Base-by-base conservation (phyloP, 2,113 vertebrate genomes). In the Picathartes gymnocephalus region DNA sequence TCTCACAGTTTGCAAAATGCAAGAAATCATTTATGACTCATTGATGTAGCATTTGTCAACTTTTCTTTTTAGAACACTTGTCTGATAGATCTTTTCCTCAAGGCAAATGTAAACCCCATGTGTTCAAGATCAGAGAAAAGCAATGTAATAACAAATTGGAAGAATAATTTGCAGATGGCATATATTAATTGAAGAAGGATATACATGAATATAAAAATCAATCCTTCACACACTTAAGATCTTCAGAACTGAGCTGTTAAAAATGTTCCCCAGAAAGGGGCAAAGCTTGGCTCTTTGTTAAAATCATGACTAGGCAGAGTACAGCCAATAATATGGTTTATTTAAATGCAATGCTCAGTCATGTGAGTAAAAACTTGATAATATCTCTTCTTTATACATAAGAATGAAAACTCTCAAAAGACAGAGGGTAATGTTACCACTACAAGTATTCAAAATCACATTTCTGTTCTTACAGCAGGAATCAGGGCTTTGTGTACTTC, bases 181-280 rank as follows among this genome's bases (percentile, higher is more conserved):
- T 83, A 28, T 74, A 94, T 88, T 96, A 83, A 96, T 95, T 96
- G 86, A 81, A 86, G 35, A 40, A 71, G 48, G 53, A 84, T 77
- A 73, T 73, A n/a, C 15, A 39, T 58, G 13, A 21, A 40, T 93
- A 80, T 66, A 76, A 88, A 93, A 89, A 91, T 73, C 66, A 70
- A 54, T 88, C 51, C 56, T 91, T 92, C 76, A 73, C 21, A 82
- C 10, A 25, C 9, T 42, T 62, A 69, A 72, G 50, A 20, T 62
- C 58, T 73, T 83, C 51, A 83, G 39, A 94, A 83, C 7, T 27
- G 31, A 79, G 25, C 4, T 64, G 37, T 64, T 81, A 30, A 87
- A 81, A 81, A 84, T 37, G 31, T 64, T 93, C 12, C 13, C 25
- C 24, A 57, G 31, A 62, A 87, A 83, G 39, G 15, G 20, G 18